Evolutionary conservation across 2,113 vertebrate species (phyloP), one percentile per base, ranked within the genome.

Genomic region (Desmodus rotundus): DNA sequence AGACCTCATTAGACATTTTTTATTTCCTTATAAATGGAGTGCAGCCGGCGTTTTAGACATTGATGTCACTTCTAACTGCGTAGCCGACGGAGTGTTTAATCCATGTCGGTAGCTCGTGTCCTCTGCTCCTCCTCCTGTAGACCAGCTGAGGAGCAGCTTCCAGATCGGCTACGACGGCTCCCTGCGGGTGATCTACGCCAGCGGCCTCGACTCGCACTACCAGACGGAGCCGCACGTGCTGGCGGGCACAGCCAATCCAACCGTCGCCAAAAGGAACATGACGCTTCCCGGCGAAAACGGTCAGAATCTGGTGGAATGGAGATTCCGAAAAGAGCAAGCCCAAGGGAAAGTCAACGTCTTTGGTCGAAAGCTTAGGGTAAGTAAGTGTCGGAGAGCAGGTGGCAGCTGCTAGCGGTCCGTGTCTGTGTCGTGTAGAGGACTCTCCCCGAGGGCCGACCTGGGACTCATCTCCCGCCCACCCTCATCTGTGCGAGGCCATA

Each of bases 251-350:
- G 99, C 99, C 86, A 99, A 99, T 93, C 99, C 99, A 0, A 99
- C 99, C 0, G 98, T 99, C 67, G 99, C 99, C 95, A 99, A 99
- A 83, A 99, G 99, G 94, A 99, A 99, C 97, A 99, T 99, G 99
- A 99, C 99, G 15, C 98, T 99, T 17, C 99, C 99, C 0, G 99
- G 99, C 8, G 99, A 99, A 90, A 99, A 99, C 0, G 99, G 99
- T 54, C 99, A 99, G 91, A 99, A 99, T 96, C 95, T 99, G 98
- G 99, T 99, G 45, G 99, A 99, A 84, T 99, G 99, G 99, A 98
- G 99, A 50, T 99, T 99, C 98, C 99, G 99, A 26, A 99, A 99
- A 95, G 99, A 99, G 96, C 99, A 99, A 98, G 98, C 99, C 89
- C 99, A 99, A 93, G 99, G 99, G 38, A 99, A 99, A 97, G 99